Percentiles rank a stretch among this genome's conserved stretches.
phyloP scores from a whole-genome alignment of 1,140 invertebrate species.

The Radopholus similis region DNA sequence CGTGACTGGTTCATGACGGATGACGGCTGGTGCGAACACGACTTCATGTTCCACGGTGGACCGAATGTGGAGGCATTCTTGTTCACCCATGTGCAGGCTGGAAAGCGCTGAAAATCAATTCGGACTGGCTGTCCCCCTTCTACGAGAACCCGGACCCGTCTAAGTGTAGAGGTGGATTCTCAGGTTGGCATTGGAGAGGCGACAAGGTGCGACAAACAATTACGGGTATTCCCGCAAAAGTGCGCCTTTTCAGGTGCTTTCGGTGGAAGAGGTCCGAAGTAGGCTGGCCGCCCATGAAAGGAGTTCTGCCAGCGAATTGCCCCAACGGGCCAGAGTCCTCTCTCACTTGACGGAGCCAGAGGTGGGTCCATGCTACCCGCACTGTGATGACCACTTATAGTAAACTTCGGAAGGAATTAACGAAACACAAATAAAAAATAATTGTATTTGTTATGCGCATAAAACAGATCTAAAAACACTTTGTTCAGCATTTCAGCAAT shows the following conservation, averaged over 20 bases:
- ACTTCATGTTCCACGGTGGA: slow-evolving; percentile 51
- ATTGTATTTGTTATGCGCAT: too few relatives aligned
- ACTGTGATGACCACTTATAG: slow-evolving; percentile 15
- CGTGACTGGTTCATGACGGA: slow-evolving; percentile 45
- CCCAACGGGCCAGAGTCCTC: neutral
- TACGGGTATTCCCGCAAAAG: neutral
- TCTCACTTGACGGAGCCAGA: neutral
- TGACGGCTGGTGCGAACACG: slow-evolving; percentile 29
- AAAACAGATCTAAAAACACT: too few relatives aligned
- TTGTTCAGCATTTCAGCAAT: too few relatives aligned
- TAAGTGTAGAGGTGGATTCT: slow-evolving; percentile 31
- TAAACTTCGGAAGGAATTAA: too few relatives aligned
- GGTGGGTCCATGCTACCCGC: slow-evolving; percentile 8
- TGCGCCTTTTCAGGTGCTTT: neutral
- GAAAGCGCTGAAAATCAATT: neutral
- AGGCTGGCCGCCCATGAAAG: neutral
- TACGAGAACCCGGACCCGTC: slow-evolving; percentile 28
- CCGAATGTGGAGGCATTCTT: too few relatives aligned
- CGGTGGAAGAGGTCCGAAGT: neutral
- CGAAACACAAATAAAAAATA: too few relatives aligned
- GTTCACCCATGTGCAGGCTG: slow-evolving; percentile 36
- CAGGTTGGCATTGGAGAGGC: slow-evolving; percentile 38
- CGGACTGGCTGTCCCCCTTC: slow-evolving; percentile 2
- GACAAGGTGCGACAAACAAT: slow-evolving; percentile 29
- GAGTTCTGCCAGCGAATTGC: neutral